Conservation (phyloP, 2,113 vertebrate genomes). For the Scomber colias region DNA sequence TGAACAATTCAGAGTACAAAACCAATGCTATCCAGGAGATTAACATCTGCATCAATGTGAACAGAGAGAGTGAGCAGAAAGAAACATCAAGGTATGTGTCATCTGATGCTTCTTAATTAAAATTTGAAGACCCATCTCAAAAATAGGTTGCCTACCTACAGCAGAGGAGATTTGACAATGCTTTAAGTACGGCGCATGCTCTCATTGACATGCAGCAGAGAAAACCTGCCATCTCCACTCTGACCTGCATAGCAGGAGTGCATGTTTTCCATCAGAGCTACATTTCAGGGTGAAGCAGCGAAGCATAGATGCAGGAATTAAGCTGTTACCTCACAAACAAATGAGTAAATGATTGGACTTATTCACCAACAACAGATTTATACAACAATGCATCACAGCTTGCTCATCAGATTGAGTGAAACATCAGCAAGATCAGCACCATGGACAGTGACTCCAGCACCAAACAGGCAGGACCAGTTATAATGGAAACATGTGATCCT, state of each 20-base stretch:
- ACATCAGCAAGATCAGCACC: constrained; percentile 57
- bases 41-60: constrained; percentile 55
- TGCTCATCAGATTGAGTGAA: constrained; percentile 12
- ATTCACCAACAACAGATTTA: constrained; percentile 6
- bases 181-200: constrained; percentile 35
- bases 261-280: constrained; percentile 4
- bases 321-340: constrained; percentile 17
- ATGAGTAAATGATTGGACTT: constrained; percentile 17
- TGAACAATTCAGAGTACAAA: constrained; percentile 47
- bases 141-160: constrained; percentile 61
- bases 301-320: constrained; percentile 31
- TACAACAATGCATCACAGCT: constrained; percentile 34
- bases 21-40: constrained; percentile 30
- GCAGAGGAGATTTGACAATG: constrained; percentile 30
- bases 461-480: background rate
- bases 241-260: constrained; percentile 53
- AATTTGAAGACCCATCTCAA: constrained; percentile 50
- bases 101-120: constrained; percentile 60
- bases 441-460: constrained; percentile 57
- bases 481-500: constrained; percentile 4
- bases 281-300: constrained; percentile 22
- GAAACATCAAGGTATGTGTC: constrained; percentile 43
- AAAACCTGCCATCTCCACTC: constrained; percentile 44
- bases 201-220: constrained; percentile 67
- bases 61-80: constrained; percentile 14